Evolutionary conservation across 1,140 invertebrate genomes (phyloP).

Genomic region (Apis laboriosa): DNA sequence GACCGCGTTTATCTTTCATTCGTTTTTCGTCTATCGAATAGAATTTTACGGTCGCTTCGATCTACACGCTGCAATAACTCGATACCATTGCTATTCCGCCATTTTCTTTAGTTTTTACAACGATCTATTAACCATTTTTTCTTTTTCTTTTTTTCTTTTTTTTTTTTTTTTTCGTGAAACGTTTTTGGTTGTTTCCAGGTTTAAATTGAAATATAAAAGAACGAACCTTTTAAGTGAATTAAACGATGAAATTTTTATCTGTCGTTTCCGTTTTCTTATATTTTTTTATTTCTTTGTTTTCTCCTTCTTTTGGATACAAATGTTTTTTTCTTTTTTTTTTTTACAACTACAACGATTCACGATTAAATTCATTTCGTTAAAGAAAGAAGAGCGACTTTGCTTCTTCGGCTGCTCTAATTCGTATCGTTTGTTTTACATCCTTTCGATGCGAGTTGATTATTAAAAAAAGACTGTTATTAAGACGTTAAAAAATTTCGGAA

Average conservation of each 20-base stretch:
- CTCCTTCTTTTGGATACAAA: too few species aligned
- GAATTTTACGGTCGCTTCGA: constrained; percentile 7
- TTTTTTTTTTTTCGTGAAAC: too few species aligned
- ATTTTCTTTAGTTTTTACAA: neutral
- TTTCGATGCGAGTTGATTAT: neutral
- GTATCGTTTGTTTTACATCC: neutral
- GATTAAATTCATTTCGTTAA: too few species aligned
- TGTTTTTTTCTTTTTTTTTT: too few species aligned
- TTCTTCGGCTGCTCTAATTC: neutral
- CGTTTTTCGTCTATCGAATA: constrained; percentile 10
- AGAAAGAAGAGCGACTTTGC: neutral
- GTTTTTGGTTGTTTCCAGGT: too few species aligned
- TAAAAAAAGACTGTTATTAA: neutral
- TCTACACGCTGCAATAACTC: neutral
- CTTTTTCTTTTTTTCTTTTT: too few species aligned
- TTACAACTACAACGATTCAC: too few species aligned
- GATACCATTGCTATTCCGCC: neutral
- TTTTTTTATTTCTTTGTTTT: too few species aligned
- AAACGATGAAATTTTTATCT: too few species aligned
- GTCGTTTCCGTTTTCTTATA: too few species aligned
- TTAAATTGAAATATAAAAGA: too few species aligned
- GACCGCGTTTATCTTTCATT: neutral
- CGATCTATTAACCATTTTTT: neutral
- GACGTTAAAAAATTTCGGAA: neutral
- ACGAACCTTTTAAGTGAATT: too few species aligned